Percentiles rank a stretch among this genome's conserved stretches.
Evolutionary conservation across 2,797 vertebrate genomes (phyloP).

Genomic region (Meriones psammophilus): DNA sequence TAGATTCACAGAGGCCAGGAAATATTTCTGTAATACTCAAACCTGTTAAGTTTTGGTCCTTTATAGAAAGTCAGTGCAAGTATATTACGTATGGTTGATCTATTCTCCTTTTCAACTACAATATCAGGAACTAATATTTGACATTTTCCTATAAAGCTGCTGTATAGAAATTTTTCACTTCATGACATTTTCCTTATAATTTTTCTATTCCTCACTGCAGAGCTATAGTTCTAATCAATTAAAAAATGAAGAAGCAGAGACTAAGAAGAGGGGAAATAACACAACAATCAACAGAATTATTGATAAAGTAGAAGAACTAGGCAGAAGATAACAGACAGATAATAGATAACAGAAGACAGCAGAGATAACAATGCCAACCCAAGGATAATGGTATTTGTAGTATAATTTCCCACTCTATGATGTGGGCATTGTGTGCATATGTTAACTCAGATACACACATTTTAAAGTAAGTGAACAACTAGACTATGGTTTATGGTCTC

Average conservation of each 20-base stretch:
- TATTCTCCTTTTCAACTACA: background rate
- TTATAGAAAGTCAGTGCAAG: background rate
- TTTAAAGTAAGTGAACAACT: rapidly evolving
- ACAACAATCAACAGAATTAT: background rate
- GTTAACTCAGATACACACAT: background rate
- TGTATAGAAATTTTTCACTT: background rate
- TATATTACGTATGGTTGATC: background rate
- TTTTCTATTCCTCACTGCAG: background rate
- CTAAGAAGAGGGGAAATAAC: background rate
- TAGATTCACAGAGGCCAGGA: background rate
- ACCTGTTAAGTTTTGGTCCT: background rate
- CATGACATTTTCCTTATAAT: background rate
- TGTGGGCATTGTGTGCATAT: background rate
- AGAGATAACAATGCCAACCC: background rate
- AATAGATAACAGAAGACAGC: too few species aligned
- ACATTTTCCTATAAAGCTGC: background rate
- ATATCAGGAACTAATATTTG: background rate
- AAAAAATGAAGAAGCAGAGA: background rate
- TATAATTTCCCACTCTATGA: background rate
- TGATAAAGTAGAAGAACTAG: background rate
- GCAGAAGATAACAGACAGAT: background rate
- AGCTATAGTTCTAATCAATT: background rate
- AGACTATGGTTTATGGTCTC: background rate
- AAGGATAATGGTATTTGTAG: background rate
- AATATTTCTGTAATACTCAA: background rate